Conservation (phyloP, 2,888 invertebrate genomes). For the Chorisops tibialis region DNA sequence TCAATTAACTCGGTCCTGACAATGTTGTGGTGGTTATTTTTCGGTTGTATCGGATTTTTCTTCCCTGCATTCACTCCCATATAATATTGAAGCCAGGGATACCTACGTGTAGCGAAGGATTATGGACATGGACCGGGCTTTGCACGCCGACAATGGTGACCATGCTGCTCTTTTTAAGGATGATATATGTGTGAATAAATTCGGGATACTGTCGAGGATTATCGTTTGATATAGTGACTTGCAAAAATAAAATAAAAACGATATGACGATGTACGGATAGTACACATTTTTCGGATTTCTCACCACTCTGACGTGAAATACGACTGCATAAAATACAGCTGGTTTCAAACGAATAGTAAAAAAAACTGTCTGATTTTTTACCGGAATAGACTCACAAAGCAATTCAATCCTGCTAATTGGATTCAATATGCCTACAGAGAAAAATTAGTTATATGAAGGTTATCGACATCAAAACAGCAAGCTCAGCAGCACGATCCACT, state of each 20-base stretch:
- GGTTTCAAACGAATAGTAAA: too few relatives aligned
- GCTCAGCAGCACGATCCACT: too few relatives aligned
- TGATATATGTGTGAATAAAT: constrained; percentile 40
- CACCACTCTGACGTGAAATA: background rate
- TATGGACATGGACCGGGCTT: background rate
- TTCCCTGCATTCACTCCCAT: too few relatives aligned
- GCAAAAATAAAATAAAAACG: constrained; percentile 31
- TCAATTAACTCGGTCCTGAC: constrained; percentile 37
- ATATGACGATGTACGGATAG: background rate
- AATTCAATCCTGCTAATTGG: too few relatives aligned
- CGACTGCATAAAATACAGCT: too few relatives aligned
- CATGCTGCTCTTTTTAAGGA: constrained; percentile 35
- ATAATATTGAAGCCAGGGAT: too few relatives aligned
- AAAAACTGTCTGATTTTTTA: too few relatives aligned
- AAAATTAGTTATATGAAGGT: background rate
- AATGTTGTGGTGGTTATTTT: constrained; percentile 15
- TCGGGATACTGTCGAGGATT: constrained; percentile 37
- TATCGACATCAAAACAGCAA: constrained; percentile 20
- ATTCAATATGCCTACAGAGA: too few relatives aligned
- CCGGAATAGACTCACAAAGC: too few relatives aligned
- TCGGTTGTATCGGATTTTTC: constrained; percentile 23
- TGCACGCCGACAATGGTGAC: background rate
- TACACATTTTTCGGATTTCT: background rate
- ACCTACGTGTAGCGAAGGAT: background rate
- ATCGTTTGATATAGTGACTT: constrained; percentile 38